Evolutionary conservation across 2,888 invertebrate genomes (phyloP).

Genomic region (Onthophagus sagittarius): DNA sequence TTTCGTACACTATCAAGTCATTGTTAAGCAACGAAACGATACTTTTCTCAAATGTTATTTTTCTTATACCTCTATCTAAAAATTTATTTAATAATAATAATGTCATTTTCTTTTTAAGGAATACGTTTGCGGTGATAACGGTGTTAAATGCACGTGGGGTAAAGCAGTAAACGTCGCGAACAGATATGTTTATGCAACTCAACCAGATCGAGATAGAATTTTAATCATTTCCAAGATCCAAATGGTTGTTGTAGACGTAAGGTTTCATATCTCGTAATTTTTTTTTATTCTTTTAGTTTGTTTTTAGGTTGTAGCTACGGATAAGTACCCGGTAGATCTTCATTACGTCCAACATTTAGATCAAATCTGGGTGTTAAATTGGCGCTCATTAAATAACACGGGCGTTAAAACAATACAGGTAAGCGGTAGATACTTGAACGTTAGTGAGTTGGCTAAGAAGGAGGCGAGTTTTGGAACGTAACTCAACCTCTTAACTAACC

Average conservation of each 20-base stretch:
- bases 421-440: conserved; percentile 5
- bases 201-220: conserved; percentile 66
- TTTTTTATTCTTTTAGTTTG: conserved; percentile 1
- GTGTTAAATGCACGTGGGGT: conserved; percentile 67
- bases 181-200: conserved; percentile 68
- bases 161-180: conserved; percentile 67
- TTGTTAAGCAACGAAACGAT: not conserved
- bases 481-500: not conserved
- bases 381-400: conserved; percentile 57
- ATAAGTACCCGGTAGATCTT: conserved; percentile 67
- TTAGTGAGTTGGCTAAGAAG: too few relatives aligned
- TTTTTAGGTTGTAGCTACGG: conserved; percentile 60
- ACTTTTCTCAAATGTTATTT: not conserved
- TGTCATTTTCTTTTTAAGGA: conserved; percentile 48
- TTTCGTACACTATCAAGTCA: not conserved
- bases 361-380: conserved; percentile 72
- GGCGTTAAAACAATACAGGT: conserved; percentile 64
- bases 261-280: conserved; percentile 19
- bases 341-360: conserved; percentile 67
- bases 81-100: not conserved
- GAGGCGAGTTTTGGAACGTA: not conserved
- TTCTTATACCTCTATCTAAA: not conserved
- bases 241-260: conserved; percentile 66
- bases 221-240: conserved; percentile 68
- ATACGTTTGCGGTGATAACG: conserved; percentile 68